These are phyloP conservation scores for Phalacrocorax pelagicus DNA, from an alignment of 2,113 vertebrate species.

Conservation along the genomic window DNA sequence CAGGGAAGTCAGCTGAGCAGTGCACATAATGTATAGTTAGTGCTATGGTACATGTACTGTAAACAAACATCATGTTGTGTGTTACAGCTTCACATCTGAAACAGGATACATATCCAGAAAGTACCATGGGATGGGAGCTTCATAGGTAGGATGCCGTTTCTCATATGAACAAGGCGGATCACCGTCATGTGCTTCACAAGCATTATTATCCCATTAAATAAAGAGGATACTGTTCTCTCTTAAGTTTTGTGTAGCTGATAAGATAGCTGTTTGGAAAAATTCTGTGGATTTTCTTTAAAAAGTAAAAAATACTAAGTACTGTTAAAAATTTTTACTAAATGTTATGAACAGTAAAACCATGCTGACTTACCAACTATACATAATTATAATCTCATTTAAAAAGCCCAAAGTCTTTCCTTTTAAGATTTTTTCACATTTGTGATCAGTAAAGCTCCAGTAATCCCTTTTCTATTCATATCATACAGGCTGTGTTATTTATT, in stretches of 20 bases:
- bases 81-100: background rate
- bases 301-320: background rate
- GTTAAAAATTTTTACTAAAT: background rate
- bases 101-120: background rate
- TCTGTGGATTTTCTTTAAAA: background rate
- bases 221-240: background rate
- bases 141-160: background rate
- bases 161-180: background rate
- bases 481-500: background rate
- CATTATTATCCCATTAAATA: background rate
- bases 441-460: background rate
- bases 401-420: background rate
- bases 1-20: background rate
- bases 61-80: background rate
- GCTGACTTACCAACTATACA: background rate
- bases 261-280: background rate
- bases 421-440: background rate
- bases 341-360: background rate
- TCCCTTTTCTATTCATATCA: background rate
- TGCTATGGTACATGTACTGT: background rate
- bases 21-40: background rate
- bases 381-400: background rate
- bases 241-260: background rate
- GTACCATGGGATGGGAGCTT: background rate
- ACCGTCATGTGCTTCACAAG: background rate